Percentiles rank a stretch among this genome's conserved stretches.
Evolutionary conservation across 2,888 invertebrate species (phyloP).

Genomic region (Clistopyga incitator): DNA sequence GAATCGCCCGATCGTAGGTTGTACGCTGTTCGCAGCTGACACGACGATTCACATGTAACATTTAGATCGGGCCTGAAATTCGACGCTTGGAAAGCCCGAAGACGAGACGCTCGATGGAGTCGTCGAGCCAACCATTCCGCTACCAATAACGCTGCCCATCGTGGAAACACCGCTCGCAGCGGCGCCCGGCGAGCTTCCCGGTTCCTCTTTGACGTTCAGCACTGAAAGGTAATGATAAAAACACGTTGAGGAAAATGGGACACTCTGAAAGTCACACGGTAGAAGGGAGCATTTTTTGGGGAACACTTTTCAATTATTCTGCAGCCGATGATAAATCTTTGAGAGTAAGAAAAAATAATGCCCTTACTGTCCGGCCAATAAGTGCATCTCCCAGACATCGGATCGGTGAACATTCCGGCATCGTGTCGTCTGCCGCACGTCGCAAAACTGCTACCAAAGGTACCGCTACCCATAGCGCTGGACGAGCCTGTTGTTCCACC

Average conservation of each 20-base stretch:
- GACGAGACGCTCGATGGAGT: constrained; percentile 79
- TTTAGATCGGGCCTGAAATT: constrained; percentile 80
- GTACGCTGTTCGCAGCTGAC: not conserved
- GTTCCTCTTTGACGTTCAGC: constrained; percentile 82
- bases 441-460: constrained; percentile 79
- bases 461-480: constrained; percentile 75
- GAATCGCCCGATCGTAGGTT: constrained; percentile 30
- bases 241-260: too few species aligned
- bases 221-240: constrained; percentile 67
- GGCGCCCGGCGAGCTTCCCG: constrained; percentile 77
- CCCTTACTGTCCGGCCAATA: constrained; percentile 81
- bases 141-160: constrained; percentile 74
- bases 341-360: not conserved
- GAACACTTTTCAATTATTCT: too few species aligned
- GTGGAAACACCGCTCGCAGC: constrained; percentile 74
- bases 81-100: constrained; percentile 78
- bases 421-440: constrained; percentile 80
- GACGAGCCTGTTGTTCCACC: constrained; percentile 77
- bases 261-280: too few species aligned
- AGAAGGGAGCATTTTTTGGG: too few species aligned
- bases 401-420: constrained; percentile 72
- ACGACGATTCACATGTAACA: constrained; percentile 78
- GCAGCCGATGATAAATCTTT: too few species aligned
- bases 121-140: constrained; percentile 78
- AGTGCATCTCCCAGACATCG: constrained; percentile 77